Conservation (phyloP, 1,140 invertebrate species). For the Spodoptera litura region DNA sequence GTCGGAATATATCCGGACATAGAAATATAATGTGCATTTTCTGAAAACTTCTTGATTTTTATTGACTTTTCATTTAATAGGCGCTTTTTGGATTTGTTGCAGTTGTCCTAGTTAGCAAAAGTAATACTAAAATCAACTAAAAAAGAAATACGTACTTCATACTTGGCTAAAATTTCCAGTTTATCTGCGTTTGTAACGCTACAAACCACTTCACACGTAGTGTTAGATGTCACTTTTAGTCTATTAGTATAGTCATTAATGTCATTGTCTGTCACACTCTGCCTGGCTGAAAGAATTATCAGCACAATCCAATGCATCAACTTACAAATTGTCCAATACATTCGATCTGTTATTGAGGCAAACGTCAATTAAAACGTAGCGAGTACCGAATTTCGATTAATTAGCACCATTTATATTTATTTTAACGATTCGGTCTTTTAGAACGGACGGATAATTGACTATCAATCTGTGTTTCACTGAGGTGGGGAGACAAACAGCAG, state of each 20-base stretch:
- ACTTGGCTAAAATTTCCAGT: no score
- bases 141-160: no score
- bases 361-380: constrained; percentile 24
- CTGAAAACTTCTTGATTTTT: no score
- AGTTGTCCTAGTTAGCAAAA: no score
- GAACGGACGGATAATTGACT: constrained; percentile 12
- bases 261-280: no score
- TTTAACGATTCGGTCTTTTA: not conserved
- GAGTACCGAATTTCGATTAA: constrained; percentile 18
- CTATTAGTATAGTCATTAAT: no score
- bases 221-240: no score
- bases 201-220: no score
- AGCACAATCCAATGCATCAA: not conserved
- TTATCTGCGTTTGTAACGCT: no score
- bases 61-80: no score
- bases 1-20: not conserved
- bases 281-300: not conserved
- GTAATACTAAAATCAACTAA: no score
- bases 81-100: no score
- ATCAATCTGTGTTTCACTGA: constrained; percentile 12
- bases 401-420: not conserved
- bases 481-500: not conserved
- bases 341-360: constrained; percentile 9
- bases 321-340: constrained; percentile 5
- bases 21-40: not conserved